Base-by-base conservation (phyloP, 2,797 vertebrate species). In the Moxostoma hubbsi region DNA sequence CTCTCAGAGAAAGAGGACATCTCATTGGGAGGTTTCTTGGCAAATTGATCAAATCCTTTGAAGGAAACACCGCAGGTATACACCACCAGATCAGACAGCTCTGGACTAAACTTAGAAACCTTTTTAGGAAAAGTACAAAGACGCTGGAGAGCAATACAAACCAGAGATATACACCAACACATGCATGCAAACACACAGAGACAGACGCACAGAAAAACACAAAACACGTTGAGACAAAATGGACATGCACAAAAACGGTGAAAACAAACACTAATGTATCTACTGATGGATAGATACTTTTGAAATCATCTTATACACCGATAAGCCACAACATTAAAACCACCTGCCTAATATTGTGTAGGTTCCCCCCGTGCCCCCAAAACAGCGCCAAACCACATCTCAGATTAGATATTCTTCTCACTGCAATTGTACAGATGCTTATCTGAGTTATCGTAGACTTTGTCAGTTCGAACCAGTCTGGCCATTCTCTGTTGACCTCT, bases 1-100 rank as follows among this genome's bases (percentile, higher is more conserved):
- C 94, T 95, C 86, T 99, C 97, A 0, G 93, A 96, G 91, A 98
- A 95, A 15, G 97, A 99, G 7, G 95, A 95, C 86, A 98, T 88
- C 69, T 97, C 89, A 0, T 81, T 89, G 15, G 89, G 53, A 4
- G 94, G 90, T 79, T 73, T 92, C 61, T 80, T 92, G 58, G 86
- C 83, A 0, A 93, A 91, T 0, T 88, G 84, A 50, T 92, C 87
- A 24, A 97, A 93, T 80, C 87, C 86, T 0, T 87, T 93, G 84
- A 98, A 98, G 63, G 90, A 93, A 6, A 94, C 91, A 1, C 95
- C 93, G 49, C 91, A 89, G 77, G 95, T 96, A 83, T 98, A 99
- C 0, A 98, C 92, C 15, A 94, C 96, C 89, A 98, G 71, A 0
- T 95, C 94, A 0, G 97, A 98, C 84, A 99, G 93, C 85, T 96